These are phyloP conservation scores for Ophion obscuratus DNA, from an alignment of 2,888 invertebrate species.

Conservation along the genomic window DNA sequence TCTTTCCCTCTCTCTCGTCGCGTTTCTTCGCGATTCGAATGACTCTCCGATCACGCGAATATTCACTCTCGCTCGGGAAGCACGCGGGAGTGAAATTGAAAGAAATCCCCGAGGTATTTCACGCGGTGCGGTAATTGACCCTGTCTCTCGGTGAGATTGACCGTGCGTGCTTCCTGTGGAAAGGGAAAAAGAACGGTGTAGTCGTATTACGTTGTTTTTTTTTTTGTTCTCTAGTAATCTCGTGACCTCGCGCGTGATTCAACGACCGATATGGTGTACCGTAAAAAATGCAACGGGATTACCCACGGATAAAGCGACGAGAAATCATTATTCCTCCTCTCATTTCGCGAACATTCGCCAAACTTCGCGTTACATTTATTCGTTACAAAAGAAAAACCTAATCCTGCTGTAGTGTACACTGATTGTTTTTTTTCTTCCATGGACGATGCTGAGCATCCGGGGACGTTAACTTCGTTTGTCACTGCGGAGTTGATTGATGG, in stretches of 20 bases:
- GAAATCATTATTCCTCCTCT: not conserved
- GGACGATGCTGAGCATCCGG: not conserved
- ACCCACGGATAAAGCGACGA: not conserved
- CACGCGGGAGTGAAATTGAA: slow-evolving; percentile 20
- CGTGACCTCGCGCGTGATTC: slow-evolving; percentile 32
- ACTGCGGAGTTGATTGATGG: slow-evolving; percentile 3
- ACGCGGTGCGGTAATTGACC: slow-evolving; percentile 30
- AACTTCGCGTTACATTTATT: slow-evolving; percentile 43
- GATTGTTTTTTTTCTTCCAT: not conserved
- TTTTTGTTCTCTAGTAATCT: slow-evolving; percentile 4
- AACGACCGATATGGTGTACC: not conserved
- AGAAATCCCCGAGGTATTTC: slow-evolving; percentile 15
- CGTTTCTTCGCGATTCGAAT: slow-evolving; percentile 18
- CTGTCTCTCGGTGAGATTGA: slow-evolving; percentile 33
- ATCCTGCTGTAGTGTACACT: slow-evolving; percentile 22
- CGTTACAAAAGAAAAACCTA: slow-evolving; percentile 39
- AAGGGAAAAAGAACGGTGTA: slow-evolving; percentile 26
- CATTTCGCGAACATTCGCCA: slow-evolving; percentile 22
- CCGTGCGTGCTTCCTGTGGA: slow-evolving; percentile 42
- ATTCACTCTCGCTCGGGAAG: slow-evolving; percentile 30
- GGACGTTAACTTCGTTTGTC: not conserved
- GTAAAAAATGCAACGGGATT: slow-evolving; percentile 2
- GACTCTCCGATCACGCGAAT: slow-evolving; percentile 33
- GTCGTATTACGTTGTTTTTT: slow-evolving; percentile 10
- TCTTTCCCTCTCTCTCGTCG: slow-evolving; percentile 20